Evolutionary conservation across 1,140 invertebrate species (phyloP), one percentile per base, ranked within the genome.

Genomic region (Drosophila oshimai): DNA sequence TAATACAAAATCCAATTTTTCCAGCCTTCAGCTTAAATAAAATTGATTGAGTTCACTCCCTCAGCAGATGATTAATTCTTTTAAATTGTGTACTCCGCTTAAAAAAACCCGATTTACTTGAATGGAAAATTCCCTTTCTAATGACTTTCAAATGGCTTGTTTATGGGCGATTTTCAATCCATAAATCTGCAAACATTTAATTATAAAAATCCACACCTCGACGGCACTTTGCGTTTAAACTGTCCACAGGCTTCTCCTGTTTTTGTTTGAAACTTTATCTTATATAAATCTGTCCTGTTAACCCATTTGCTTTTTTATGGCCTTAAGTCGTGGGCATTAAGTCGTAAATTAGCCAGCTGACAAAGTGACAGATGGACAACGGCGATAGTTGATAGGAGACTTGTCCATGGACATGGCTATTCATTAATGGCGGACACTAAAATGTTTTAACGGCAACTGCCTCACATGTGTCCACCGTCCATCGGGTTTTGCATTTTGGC

Each of bases 201-300:
- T 65, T 31, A 7, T 18, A n/a, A 47, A n/a, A 47, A n/a, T 65
- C 26, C 58, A 28, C 61, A 65, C 61, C 41, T 65, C 18, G 5
- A 2, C 15, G 20, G 15, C 33, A 46, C 5, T 41, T 64, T 64
- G 15, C 34, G 39, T 65, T 50, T 41, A 41, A 31, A 50, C 42
- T 65, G 54, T 60, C 54, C 9, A 15, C 37, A 15, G 15, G 22
- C 47, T 29, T 42, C 54, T 62, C 54, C n/a, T 15, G 28, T 18
- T 55, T 24, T 61, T 24, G 3, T 22, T 6, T 5, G 24, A 17
- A 15, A 10, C 10, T 24, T 41, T 65, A 65, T 65, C 58, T 65
- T 65, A 65, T 65, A 65, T 65, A 65, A 65, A 65, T 65, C 61
- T 39, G 31, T 64, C 61, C 61, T 65, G 42, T 41, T 50, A 26